A percentile compares a stretch with the other conserved stretches of the same genome.
Evolutionary conservation across 2,888 invertebrate species (phyloP).

Genomic region (Tupiocoris notatus): DNA sequence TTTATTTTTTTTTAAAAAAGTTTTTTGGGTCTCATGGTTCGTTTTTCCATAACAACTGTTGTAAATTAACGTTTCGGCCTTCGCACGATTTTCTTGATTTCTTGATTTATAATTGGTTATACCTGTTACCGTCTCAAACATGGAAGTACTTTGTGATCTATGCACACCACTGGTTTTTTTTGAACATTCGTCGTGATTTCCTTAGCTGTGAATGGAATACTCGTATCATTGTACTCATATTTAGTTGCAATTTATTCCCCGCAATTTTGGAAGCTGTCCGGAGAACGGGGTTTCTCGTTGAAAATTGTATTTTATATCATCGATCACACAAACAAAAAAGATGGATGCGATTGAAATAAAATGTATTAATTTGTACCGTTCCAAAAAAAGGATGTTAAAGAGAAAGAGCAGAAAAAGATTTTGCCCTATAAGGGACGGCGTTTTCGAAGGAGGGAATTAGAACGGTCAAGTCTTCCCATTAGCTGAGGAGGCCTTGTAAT

Average conservation of each 20-base stretch:
- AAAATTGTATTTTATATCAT: background rate
- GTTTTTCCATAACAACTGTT: too few relatives aligned
- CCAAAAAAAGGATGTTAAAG: background rate
- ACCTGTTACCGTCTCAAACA: too few relatives aligned
- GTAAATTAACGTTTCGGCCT: too few relatives aligned
- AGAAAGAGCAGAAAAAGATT: background rate
- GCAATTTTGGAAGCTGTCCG: background rate
- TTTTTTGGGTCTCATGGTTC: too few relatives aligned
- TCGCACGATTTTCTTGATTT: too few relatives aligned
- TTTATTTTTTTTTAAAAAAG: too few relatives aligned
- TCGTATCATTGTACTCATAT: background rate
- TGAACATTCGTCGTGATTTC: too few relatives aligned
- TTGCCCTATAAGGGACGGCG: background rate
- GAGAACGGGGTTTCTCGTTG: background rate
- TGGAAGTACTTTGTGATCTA: too few relatives aligned
- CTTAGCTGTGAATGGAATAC: background rate
- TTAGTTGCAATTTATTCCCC: background rate
- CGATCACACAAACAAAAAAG: background rate
- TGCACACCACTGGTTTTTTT: too few relatives aligned
- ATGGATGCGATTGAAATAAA: background rate
- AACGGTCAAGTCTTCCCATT: constrained; percentile 31
- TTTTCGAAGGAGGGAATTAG: constrained; percentile 1
- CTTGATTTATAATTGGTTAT: too few relatives aligned
- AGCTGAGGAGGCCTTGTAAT: constrained; percentile 18
- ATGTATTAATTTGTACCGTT: background rate